Base-by-base conservation (phyloP, 2,888 invertebrate genomes). In the Merodon equestris region DNA sequence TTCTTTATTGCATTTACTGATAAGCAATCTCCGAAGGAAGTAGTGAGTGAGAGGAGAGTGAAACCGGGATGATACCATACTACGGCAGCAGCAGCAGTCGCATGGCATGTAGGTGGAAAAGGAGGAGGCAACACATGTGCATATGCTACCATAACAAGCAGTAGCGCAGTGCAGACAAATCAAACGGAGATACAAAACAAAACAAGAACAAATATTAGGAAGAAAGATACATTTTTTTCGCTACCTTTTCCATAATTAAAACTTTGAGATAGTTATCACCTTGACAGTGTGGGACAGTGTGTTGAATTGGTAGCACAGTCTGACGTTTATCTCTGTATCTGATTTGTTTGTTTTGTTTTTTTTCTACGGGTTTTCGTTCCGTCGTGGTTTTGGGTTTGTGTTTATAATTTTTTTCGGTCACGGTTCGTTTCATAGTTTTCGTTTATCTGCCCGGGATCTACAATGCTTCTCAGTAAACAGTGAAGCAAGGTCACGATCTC, bases 161-260 rank as follows among this genome's bases (percentile, higher is more conserved):
- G 42, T 17, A 54, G 19, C 1, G 10, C n/a, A 27, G 27, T 7
- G 3, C 27, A 27, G 27, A 27, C 27, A 27, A 27, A 27, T 27
- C 2, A 27, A 27, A 7, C 27, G 27, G 9, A 40, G 12, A 40
- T 10, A 17, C 50, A 15, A 14, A 18, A 66, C 12, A 15, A 1
- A 34, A 19, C 38, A 14, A 12, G 44, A 50, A 48, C 53, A 13
- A 38, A 38, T 36, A 7, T 27, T 27, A 27, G 7, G 27, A 27
- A 27, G 2, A 27, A 27, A 2, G 7, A 27, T 27, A 4, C 7
- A 44, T 48, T 61, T 48, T 73, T 53, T 75, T 44, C 57, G 58
- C 72, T 72, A 74, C 68, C 71, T 68, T 67, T 72, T 76, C 76
- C 72, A 81, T 76, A 76, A 81, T 76, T 76, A 81, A 81, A 81